A percentile compares a stretch with the other conserved stretches of the same genome.
Conservation (phyloP, 2,797 vertebrate species). For the Gorsachius magnificus region DNA sequence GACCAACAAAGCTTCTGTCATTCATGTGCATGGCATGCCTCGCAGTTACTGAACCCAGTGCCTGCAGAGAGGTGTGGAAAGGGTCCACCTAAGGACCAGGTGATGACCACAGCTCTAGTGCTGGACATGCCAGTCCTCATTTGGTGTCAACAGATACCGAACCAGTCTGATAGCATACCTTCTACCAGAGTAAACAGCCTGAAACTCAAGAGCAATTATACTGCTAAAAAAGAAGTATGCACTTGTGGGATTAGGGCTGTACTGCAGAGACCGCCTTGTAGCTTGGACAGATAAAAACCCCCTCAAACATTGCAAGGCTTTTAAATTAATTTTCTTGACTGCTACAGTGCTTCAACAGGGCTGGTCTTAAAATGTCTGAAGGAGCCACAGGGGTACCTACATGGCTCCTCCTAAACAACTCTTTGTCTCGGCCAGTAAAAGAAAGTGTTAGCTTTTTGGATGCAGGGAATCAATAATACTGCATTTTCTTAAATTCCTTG, state of each 20-base stretch:
- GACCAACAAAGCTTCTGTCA: rapidly evolving
- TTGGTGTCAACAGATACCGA: not conserved
- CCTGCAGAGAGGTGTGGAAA: not conserved
- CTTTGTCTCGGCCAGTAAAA: constrained; percentile 1
- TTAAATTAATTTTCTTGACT: not conserved
- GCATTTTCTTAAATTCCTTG: not conserved
- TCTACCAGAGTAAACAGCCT: not conserved
- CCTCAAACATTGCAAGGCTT: not conserved
- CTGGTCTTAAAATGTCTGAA: not conserved
- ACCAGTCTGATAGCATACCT: rapidly evolving
- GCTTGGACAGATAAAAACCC: not conserved
- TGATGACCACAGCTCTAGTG: not conserved
- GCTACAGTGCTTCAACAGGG: not conserved
- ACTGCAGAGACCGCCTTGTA: not conserved
- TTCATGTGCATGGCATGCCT: rapidly evolving
- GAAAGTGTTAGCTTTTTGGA: constrained; percentile 5
- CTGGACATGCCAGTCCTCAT: not conserved
- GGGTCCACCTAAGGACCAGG: not conserved
- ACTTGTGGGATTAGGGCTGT: not conserved
- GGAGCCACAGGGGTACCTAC: not conserved
- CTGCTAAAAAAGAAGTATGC: not conserved
- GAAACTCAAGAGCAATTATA: not conserved
- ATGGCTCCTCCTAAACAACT: constrained; percentile 5
- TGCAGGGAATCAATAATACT: not conserved
- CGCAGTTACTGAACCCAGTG: not conserved